phyloP scores from a whole-genome alignment of 2,797 vertebrate species.

The Melanitta fusca region DNA sequence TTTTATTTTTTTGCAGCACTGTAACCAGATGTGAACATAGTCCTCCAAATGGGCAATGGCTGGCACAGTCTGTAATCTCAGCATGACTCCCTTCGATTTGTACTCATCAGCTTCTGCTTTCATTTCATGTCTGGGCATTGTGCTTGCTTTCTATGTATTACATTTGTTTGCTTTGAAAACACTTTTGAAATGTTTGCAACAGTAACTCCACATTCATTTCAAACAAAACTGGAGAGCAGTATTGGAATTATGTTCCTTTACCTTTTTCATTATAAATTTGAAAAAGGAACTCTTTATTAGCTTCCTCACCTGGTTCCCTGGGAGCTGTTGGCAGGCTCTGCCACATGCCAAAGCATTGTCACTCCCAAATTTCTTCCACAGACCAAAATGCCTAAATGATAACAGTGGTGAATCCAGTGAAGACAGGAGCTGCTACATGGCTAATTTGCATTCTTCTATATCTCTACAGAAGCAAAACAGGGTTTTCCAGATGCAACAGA shows the following conservation, averaged over 20 bases:
- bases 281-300: background rate
- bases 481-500: background rate
- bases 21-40: background rate
- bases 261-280: background rate
- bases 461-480: background rate
- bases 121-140: background rate
- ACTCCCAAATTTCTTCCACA: background rate
- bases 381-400: background rate
- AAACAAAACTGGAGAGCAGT: background rate
- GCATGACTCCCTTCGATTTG: background rate
- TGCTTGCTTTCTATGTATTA: background rate
- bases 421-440: rapidly evolving
- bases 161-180: background rate
- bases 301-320: background rate
- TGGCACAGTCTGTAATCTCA: background rate
- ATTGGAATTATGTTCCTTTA: background rate
- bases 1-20: background rate
- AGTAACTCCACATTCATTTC: background rate
- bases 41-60: background rate
- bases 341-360: background rate
- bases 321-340: background rate
- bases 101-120: background rate
- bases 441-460: background rate
- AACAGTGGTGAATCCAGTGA: background rate
- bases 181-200: background rate